Conservation (phyloP, 2,113 vertebrate genomes). For the Clarias magur region DNA sequence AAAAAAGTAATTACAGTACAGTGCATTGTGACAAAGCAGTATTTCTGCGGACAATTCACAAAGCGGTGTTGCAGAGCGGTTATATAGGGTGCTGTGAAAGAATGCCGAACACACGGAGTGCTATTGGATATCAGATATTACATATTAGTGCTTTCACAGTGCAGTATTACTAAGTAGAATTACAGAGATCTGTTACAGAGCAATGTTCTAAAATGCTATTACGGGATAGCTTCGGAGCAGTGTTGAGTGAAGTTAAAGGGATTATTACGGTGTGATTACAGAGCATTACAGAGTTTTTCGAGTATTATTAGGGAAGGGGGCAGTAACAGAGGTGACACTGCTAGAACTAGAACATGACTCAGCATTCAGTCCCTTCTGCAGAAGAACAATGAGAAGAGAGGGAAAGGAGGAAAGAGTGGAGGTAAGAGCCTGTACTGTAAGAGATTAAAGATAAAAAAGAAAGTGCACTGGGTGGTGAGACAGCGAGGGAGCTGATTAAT, state of each 20-base stretch:
- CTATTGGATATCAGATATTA: not conserved
- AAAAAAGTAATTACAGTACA: not conserved
- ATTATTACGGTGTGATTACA: slow-evolving; percentile 8
- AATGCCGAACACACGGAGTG: not conserved
- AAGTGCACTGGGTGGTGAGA: slow-evolving; percentile 20
- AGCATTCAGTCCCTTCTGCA: slow-evolving; percentile 24
- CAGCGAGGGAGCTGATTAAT: slow-evolving; percentile 44
- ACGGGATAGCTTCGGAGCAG: not conserved
- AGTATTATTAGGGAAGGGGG: slow-evolving; percentile 10
- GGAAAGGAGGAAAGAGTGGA: not conserved
- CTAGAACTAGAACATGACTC: slow-evolving; percentile 34
- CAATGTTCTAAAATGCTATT: slow-evolving; percentile 6
- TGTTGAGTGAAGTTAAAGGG: slow-evolving; percentile 1
- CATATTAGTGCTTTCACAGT: not conserved
- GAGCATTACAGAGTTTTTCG: not conserved
- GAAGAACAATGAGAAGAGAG: not conserved
- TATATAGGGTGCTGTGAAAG: not conserved
- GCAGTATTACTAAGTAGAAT: not conserved
- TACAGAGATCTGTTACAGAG: slow-evolving; percentile 1
- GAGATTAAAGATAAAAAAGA: not conserved
- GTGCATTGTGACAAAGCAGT: not conserved
- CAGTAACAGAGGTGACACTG: slow-evolving; percentile 1
- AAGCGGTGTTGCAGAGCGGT: not conserved
- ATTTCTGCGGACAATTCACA: not conserved
- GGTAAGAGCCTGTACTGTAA: too few relatives aligned